These are phyloP conservation scores for Centrocercus urophasianus DNA, from an alignment of 2,113 vertebrate genomes.

Conservation along the genomic window DNA sequence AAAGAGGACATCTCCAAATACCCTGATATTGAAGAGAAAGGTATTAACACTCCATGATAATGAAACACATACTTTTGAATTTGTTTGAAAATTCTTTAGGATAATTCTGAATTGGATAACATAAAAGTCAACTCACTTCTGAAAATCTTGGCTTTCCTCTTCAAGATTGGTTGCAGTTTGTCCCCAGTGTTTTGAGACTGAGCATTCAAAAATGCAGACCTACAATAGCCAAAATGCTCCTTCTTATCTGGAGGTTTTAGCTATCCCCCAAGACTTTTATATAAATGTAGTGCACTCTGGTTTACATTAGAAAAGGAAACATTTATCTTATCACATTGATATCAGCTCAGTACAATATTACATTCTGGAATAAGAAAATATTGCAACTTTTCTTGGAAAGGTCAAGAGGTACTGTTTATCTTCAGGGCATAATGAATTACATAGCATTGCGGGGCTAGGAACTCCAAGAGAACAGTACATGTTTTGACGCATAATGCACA, in stretches of 20 bases:
- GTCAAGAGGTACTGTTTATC: conserved; percentile 75
- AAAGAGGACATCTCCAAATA: neutral
- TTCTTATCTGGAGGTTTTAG: conserved; percentile 65
- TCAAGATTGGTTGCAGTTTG: neutral
- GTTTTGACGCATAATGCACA: conserved; percentile 42
- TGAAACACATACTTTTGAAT: neutral
- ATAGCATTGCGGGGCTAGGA: conserved; percentile 26
- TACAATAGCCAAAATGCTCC: conserved; percentile 49
- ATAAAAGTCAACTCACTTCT: neutral
- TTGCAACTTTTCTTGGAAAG: conserved; percentile 74
- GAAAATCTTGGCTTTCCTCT: neutral
- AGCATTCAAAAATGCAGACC: conserved; percentile 48
- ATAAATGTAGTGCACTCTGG: conserved; percentile 67
- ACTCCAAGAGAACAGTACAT: conserved; percentile 35
- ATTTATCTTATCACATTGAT: conserved; percentile 74
- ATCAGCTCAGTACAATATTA: conserved; percentile 69
- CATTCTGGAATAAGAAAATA: conserved; percentile 74
- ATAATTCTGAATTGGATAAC: neutral
- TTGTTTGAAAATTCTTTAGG: neutral
- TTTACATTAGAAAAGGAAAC: conserved; percentile 75
- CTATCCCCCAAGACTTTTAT: conserved; percentile 70
- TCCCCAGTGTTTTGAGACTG: conserved; percentile 45
- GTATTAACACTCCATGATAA: neutral
- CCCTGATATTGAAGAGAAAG: neutral
- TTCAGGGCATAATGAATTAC: conserved; percentile 68